These are phyloP conservation scores for Lophotriccus pileatus DNA, from an alignment of 2,797 vertebrate species.

Conservation along the genomic window DNA sequence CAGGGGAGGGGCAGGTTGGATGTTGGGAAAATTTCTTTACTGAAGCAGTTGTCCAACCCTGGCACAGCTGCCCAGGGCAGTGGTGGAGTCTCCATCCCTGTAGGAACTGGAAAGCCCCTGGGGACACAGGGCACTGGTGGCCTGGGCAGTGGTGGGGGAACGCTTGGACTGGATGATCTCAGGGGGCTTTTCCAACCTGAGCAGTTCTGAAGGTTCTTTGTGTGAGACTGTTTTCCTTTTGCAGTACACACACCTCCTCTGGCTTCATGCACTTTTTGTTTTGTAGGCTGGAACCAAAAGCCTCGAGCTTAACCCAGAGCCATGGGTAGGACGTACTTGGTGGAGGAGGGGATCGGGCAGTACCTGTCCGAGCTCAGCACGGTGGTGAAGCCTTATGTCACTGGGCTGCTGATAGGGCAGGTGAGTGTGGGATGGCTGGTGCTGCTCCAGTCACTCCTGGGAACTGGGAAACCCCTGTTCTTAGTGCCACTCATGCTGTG, in stretches of 20 bases:
- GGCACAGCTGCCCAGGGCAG: not conserved
- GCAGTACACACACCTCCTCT: not conserved
- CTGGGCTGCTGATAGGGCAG: slow-evolving; percentile 93
- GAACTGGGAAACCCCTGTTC: not conserved
- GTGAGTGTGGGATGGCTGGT: slow-evolving; percentile 65
- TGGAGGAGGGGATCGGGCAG: slow-evolving; percentile 85
- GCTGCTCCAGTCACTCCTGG: not conserved
- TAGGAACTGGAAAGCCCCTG: not conserved
- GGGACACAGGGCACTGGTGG: too few species aligned
- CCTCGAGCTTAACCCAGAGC: not conserved
- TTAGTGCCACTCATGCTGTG: too few species aligned
- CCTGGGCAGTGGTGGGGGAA: not conserved
- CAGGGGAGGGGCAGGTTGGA: fast-evolving
- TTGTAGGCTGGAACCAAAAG: not conserved
- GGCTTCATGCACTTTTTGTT: not conserved
- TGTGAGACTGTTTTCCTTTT: not conserved
- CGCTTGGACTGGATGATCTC: fast-evolving
- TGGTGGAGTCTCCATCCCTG: not conserved
- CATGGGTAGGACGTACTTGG: slow-evolving; percentile 93
- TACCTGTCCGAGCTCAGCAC: slow-evolving; percentile 82
- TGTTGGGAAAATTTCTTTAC: not conserved
- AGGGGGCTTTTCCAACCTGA: not conserved
- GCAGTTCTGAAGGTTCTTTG: not conserved
- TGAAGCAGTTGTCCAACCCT: not conserved
- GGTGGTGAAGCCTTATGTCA: slow-evolving; percentile 71